Percentiles rank a stretch among this genome's conserved stretches.
These are phyloP conservation scores for Paralichthys olivaceus DNA, from an alignment of 2,113 vertebrate genomes.

Conservation along the genomic window DNA sequence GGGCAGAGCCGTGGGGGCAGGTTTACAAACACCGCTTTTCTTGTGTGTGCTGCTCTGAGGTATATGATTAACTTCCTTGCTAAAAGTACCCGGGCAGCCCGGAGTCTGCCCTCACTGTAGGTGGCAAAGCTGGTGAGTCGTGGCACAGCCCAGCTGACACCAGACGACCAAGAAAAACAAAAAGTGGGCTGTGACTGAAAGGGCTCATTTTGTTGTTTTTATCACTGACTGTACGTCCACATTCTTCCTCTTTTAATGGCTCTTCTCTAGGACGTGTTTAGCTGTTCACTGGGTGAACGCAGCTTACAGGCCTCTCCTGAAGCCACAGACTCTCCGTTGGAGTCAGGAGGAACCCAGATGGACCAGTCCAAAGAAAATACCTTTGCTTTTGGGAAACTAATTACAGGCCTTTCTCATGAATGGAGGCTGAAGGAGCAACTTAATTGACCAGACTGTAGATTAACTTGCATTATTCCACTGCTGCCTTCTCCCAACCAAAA, in stretches of 20 bases:
- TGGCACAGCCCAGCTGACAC: conserved; percentile 49
- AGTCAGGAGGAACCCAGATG: conserved; percentile 68
- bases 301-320: conserved; percentile 61
- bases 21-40: conserved; percentile 83
- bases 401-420: conserved; percentile 74
- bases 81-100: conserved; percentile 71
- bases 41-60: conserved; percentile 78
- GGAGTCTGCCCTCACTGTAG: conserved; percentile 72
- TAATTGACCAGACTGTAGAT: conserved; percentile 74
- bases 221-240: conserved; percentile 55
- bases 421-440: conserved; percentile 66
- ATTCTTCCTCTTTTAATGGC: conserved; percentile 69
- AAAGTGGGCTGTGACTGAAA: conserved; percentile 38
- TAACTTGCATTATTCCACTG: conserved; percentile 55
- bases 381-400: conserved; percentile 71
- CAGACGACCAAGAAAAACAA: conserved; percentile 41
- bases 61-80: conserved; percentile 86
- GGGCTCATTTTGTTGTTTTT: conserved; percentile 55
- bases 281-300: conserved; percentile 64
- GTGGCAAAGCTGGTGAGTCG: conserved; percentile 72
- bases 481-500: conserved; percentile 46
- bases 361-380: conserved; percentile 70
- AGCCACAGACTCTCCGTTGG: conserved; percentile 54
- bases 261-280: conserved; percentile 62
- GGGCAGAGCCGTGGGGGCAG: conserved; percentile 75